Evolutionary conservation across 1,140 invertebrate species (phyloP), one percentile per base, ranked within the genome.

Genomic region (Aphaenogaster ashmeadi): DNA sequence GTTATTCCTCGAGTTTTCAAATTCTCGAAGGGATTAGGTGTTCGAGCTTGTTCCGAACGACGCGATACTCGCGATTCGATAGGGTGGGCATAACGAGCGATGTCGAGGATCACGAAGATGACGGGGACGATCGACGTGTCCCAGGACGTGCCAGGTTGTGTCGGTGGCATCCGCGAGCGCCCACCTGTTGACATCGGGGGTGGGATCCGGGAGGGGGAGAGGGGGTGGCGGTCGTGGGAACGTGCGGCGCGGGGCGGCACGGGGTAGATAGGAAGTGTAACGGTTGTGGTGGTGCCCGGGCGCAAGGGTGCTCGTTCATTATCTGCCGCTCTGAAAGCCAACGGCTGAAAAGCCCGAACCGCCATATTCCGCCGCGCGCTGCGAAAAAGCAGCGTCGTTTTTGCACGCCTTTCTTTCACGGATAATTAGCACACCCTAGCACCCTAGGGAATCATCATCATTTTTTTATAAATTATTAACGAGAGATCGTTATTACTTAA

Each of bases 281-380:
- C 86, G 88, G 88, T 74, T 54, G 89, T 72, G 79, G 75, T 72
- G 71, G 78, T 15, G 71, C 64, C 66, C 74, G 52, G 64, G 67
- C 89, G 83, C 87, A 66, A 88, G 90, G 90, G 89, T 90, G 87
- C 89, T 90, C 90, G 89, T 91, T 91, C 90, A 91, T 91, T 91
- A 91, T 90, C 90, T 87, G 89, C 87, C 90, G 78, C 78, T 50
- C 88, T 86, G 87, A 90, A 91, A 91, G 81, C 87, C 77, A 90
- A 67, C 79, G 78, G 88, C 64, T 90, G 89, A 90, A 90, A 90
- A 87, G 74, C 89, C 80, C 83, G 87, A 89, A 87, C 64, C 84
- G 85, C 84, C 89, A 87, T 78, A 87, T 89, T 88, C 83, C 89
- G 74, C 67, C 67, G 62, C 47, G 41, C 83, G 62, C 58, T 52